phyloP scores from a whole-genome alignment of 2,888 invertebrate genomes.

The Rhagonycha fulva region DNA sequence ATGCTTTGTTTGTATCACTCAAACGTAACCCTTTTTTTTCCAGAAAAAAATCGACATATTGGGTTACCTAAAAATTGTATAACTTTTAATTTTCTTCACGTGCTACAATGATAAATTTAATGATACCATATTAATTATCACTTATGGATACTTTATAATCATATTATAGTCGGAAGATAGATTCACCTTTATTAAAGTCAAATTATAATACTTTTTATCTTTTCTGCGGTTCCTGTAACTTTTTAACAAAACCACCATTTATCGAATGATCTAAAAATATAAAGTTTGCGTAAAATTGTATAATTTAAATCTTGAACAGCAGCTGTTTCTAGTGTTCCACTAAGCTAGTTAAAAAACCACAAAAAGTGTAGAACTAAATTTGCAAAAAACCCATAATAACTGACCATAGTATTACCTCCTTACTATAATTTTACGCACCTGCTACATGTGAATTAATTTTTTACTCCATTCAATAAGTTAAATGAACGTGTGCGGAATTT shows the following conservation, averaged over 20 bases:
- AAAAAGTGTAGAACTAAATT: slow-evolving; percentile 18
- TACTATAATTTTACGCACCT: slow-evolving; percentile 28
- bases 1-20: no score
- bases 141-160: neutral
- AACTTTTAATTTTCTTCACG: neutral
- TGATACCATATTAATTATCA: neutral
- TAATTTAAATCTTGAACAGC: slow-evolving; percentile 10
- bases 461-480: slow-evolving; percentile 14
- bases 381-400: slow-evolving; percentile 27
- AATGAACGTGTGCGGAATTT: slow-evolving; percentile 31
- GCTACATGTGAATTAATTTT: slow-evolving; percentile 24
- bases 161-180: neutral
- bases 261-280: slow-evolving; percentile 20
- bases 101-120: neutral
- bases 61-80: neutral
- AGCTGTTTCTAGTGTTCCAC: slow-evolving; percentile 21
- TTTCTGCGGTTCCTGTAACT: neutral
- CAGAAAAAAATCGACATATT: no score
- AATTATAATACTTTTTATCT: neutral
- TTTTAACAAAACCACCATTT: slow-evolving; percentile 5
- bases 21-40: no score
- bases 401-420: slow-evolving; percentile 15
- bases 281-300: slow-evolving; percentile 13
- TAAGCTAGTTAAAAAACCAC: slow-evolving; percentile 20
- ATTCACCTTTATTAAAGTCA: neutral